Evolutionary conservation across 2,113 vertebrate species (phyloP).

Genomic region (Calidris pugnax): DNA sequence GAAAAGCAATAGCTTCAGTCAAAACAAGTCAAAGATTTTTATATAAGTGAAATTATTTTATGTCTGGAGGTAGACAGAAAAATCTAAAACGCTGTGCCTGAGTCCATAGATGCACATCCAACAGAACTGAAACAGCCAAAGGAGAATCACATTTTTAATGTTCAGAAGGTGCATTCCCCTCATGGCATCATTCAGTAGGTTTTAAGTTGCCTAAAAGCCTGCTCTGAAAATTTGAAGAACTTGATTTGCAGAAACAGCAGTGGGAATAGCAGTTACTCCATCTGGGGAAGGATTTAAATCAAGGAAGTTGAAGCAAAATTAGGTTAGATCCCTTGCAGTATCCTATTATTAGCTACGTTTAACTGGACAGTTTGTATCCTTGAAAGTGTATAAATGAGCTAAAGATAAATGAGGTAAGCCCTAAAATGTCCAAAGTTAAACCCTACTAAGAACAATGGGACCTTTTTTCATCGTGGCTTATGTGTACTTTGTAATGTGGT

Average conservation of each 20-base stretch:
- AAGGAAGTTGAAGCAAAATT: slow-evolving; percentile 12
- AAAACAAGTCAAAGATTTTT: background rate
- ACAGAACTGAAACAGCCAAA: slow-evolving; percentile 35
- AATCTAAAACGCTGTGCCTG: background rate
- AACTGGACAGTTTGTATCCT: background rate
- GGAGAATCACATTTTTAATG: slow-evolving; percentile 28
- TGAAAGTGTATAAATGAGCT: background rate
- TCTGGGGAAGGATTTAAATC: background rate
- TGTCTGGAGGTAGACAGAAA: background rate
- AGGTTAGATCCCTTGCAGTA: background rate
- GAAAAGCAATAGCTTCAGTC: background rate
- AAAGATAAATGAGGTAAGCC: background rate
- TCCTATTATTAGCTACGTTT: background rate
- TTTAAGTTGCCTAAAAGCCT: slow-evolving; percentile 7
- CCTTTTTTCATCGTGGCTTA: background rate
- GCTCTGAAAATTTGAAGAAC: slow-evolving; percentile 4
- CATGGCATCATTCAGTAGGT: background rate
- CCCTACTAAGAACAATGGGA: background rate
- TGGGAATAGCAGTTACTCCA: background rate
- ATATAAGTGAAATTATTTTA: background rate
- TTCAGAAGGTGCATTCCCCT: slow-evolving; percentile 8
- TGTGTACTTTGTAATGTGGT: background rate
- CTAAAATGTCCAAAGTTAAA: background rate
- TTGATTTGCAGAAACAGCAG: background rate
- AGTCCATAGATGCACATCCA: background rate